Conservation (phyloP, 1,140 invertebrate genomes). For the Bacillus rossius region DNA sequence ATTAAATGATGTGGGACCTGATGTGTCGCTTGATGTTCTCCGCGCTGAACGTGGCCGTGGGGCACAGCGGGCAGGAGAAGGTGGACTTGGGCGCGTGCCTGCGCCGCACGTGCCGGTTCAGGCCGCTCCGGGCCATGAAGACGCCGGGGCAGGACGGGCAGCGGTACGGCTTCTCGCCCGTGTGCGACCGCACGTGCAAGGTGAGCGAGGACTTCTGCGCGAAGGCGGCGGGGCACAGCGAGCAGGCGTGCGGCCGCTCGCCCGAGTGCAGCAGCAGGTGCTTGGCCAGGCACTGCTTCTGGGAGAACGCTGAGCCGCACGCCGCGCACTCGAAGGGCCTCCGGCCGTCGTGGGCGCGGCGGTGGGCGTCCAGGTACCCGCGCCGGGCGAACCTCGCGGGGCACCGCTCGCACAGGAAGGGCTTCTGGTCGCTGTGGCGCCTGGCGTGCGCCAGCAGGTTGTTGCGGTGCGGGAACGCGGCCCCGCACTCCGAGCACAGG, state of each 20-base stretch:
- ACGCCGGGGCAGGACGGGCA: conserved; percentile 40
- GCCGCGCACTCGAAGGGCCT: conserved; percentile 45
- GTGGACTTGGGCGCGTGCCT: too few relatives aligned
- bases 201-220: background rate
- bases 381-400: background rate
- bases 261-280: conserved; percentile 66
- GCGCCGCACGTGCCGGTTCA: too few relatives aligned
- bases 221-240: conserved; percentile 31
- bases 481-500: conserved; percentile 48
- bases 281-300: conserved; percentile 44
- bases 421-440: conserved; percentile 1
- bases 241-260: conserved; percentile 47
- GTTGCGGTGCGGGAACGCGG: background rate
- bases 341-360: conserved; percentile 42
- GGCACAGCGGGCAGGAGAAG: too few relatives aligned
- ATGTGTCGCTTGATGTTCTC: too few relatives aligned
- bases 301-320: conserved; percentile 45
- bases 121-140: too few relatives aligned
- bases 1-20: too few relatives aligned
- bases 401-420: background rate
- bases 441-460: conserved; percentile 1
- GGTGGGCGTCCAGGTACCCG: conserved; percentile 34
- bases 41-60: too few relatives aligned
- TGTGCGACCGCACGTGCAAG: conserved; percentile 60
- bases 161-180: conserved; percentile 53